Percentiles rank a stretch among this genome's conserved stretches.
phyloP scores from a whole-genome alignment of 2,797 vertebrate species.

The Balearica regulorum region DNA sequence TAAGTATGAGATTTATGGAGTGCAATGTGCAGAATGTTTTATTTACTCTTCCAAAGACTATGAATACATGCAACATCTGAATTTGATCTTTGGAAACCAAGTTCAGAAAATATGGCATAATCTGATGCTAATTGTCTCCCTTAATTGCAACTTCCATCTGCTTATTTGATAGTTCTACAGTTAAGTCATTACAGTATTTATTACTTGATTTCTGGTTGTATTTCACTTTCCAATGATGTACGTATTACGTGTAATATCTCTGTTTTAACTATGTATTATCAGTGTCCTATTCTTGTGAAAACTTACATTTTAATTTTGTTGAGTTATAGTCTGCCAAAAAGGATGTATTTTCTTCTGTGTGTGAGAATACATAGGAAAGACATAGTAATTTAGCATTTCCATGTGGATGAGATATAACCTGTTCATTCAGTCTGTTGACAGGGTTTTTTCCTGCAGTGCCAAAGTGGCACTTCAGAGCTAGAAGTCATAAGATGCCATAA shows the following conservation, averaged over 20 bases:
- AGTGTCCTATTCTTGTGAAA: not conserved
- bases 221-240: constrained; percentile 1
- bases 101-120: constrained; percentile 62
- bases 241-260: not conserved
- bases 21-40: constrained; percentile 62
- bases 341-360: not conserved
- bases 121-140: constrained; percentile 55
- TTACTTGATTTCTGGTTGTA: constrained; percentile 1
- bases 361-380: not conserved
- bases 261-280: not conserved
- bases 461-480: not conserved
- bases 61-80: constrained; percentile 68
- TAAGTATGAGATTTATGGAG: constrained; percentile 64
- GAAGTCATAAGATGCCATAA: not conserved
- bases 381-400: not conserved
- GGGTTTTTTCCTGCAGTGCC: not conserved
- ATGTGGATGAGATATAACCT: not conserved
- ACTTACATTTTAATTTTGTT: not conserved
- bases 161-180: constrained; percentile 50
- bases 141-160: constrained; percentile 50
- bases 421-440: not conserved
- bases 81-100: constrained; percentile 65
- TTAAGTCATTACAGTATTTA: constrained; percentile 48
- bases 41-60: constrained; percentile 67
- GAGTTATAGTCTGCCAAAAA: not conserved